Percentiles rank a stretch among this genome's conserved stretches.
These are phyloP conservation scores for Pogonophryne albipinna DNA, from an alignment of 2,797 vertebrate species.

Conservation along the genomic window DNA sequence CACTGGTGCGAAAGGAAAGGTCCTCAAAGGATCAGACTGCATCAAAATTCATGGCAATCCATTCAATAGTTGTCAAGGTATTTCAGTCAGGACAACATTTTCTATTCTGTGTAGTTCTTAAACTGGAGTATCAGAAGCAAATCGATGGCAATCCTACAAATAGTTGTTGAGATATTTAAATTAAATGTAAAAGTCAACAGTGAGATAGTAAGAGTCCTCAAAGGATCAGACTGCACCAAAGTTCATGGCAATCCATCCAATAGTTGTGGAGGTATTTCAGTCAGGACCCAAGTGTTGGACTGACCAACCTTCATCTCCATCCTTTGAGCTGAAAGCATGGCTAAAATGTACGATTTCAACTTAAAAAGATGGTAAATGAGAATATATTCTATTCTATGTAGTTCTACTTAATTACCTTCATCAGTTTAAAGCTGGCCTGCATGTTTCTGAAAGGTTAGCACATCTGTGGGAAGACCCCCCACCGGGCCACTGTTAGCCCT, in stretches of 20 bases:
- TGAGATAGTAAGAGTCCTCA: not conserved
- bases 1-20: not conserved
- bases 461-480: conserved; percentile 71
- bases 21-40: not conserved
- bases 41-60: not conserved
- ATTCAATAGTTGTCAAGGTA: not conserved
- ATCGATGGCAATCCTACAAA: not conserved
- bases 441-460: conserved; percentile 45
- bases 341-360: not conserved
- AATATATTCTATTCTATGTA: not conserved
- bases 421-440: not conserved
- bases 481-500: conserved; percentile 41
- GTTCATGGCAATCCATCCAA: not conserved
- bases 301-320: not conserved
- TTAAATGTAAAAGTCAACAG: not conserved
- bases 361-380: conserved; percentile 5
- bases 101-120: not conserved
- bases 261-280: not conserved
- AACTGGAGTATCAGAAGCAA: too few relatives aligned
- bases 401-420: conserved; percentile 1
- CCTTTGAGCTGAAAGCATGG: too few relatives aligned
- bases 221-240: too few relatives aligned
- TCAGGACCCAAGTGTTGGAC: not conserved
- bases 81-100: not conserved
- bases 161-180: not conserved